Percentiles rank a stretch among this genome's conserved stretches.
Conservation (phyloP, 1,140 invertebrate genomes). For the Panagrolaimus sp. region DNA sequence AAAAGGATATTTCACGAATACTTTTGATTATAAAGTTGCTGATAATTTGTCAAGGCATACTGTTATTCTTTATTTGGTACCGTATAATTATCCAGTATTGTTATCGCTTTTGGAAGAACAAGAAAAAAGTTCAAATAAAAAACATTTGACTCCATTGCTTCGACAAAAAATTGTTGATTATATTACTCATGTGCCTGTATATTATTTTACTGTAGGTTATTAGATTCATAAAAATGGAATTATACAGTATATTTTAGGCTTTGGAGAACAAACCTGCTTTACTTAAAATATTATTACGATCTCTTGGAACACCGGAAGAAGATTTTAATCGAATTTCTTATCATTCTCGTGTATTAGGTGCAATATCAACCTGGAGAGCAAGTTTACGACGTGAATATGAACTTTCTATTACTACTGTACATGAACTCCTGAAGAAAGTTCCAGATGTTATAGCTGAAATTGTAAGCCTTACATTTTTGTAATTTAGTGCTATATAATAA, state of each 20-base stretch:
- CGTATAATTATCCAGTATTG: slow-evolving; percentile 94
- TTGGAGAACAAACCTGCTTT: slow-evolving; percentile 4
- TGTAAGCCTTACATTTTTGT: slow-evolving; percentile 57
- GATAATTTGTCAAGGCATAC: slow-evolving; percentile 10
- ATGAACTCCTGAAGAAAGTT: neutral
- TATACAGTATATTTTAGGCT: slow-evolving; percentile 66
- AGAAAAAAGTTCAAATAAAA: slow-evolving; percentile 74
- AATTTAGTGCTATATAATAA: slow-evolving; percentile 57
- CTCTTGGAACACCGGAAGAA: neutral
- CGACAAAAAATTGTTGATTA: slow-evolving; percentile 69
- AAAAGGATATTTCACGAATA: slow-evolving; percentile 73
- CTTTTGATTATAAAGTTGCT: slow-evolving; percentile 11
- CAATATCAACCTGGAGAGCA: neutral
- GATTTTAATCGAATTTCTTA: neutral
- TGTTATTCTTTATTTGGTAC: slow-evolving; percentile 72
- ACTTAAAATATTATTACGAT: neutral
- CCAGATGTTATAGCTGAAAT: neutral
- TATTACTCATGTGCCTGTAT: slow-evolving; percentile 85
- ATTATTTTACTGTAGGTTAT: slow-evolving; percentile 80
- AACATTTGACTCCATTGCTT: slow-evolving; percentile 84
- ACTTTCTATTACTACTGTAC: neutral
- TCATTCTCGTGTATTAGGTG: neutral
- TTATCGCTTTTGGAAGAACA: slow-evolving; percentile 83
- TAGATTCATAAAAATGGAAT: neutral
- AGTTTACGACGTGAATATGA: slow-evolving; percentile 18